phyloP scores from a whole-genome alignment of 1,140 invertebrate genomes.

The Papilio polytes region DNA sequence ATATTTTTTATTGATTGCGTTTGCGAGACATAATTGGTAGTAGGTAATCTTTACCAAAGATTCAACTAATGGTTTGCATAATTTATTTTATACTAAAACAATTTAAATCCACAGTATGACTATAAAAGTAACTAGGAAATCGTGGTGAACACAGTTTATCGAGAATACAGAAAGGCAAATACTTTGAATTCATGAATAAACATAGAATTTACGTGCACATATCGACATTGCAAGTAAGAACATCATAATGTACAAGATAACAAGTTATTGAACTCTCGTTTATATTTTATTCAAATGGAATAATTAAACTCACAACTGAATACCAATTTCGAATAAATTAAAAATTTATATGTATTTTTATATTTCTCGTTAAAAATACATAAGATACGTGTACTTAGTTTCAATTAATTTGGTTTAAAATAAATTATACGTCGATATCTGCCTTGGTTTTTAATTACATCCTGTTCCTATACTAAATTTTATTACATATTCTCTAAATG shows the following conservation, averaged over 20 bases:
- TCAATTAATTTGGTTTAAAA: constrained; percentile 20
- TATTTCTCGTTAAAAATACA: neutral
- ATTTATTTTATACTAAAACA: no score
- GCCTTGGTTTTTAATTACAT: constrained; percentile 31
- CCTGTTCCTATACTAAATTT: constrained; percentile 21
- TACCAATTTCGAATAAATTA: neutral
- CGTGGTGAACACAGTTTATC: no score
- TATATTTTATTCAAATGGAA: constrained; percentile 15
- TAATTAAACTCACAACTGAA: neutral
- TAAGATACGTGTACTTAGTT: neutral
- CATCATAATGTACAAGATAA: neutral
- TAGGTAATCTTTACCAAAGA: no score
- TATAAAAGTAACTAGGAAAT: no score
- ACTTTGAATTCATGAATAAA: neutral
- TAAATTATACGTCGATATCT: neutral
- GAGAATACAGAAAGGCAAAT: neutral
- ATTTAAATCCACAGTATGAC: no score
- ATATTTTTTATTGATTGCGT: neutral
- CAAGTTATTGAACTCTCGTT: constrained; percentile 17
- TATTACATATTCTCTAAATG: neutral
- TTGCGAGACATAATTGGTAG: no score
- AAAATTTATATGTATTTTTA: neutral
- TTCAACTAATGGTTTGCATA: no score
- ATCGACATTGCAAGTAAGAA: neutral
- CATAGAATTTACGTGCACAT: neutral